These are phyloP conservation scores for Microcebus griseorufus DNA, from an alignment of 2,113 vertebrate genomes.

Conservation along the genomic window DNA sequence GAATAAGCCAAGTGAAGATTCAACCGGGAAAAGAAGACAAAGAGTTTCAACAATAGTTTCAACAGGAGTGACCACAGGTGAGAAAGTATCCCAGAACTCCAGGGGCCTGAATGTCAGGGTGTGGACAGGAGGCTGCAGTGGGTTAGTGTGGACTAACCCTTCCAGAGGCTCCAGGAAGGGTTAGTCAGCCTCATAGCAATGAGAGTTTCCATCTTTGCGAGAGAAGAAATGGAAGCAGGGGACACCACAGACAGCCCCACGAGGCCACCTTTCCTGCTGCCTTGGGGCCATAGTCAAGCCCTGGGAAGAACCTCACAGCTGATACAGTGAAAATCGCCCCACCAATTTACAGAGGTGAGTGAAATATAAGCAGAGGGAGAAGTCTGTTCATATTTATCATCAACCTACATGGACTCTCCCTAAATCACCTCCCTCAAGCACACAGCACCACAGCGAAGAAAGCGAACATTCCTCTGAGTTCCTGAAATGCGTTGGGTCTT, in stretches of 20 bases:
- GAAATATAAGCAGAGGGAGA: neutral
- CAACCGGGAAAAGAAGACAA: neutral
- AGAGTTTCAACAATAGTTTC: too few relatives aligned
- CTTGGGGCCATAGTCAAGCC: fast-evolving
- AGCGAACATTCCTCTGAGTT: neutral
- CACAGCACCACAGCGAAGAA: fast-evolving
- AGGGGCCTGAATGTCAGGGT: neutral
- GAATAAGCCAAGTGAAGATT: neutral
- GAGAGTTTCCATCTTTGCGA: neutral
- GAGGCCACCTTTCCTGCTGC: neutral
- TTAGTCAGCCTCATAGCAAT: neutral
- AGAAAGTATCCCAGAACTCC: neutral
- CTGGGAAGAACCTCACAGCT: neutral
- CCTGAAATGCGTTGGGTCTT: neutral
- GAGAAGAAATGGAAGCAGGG: neutral
- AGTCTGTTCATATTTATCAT: neutral
- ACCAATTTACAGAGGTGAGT: neutral
- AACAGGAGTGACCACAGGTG: fast-evolving
- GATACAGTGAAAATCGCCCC: neutral
- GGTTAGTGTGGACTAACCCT: too few relatives aligned
- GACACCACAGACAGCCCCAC: neutral
- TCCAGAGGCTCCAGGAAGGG: neutral
- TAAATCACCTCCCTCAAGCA: neutral
- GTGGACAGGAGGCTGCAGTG: too few relatives aligned
- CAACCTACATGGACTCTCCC: neutral